phyloP scores from a whole-genome alignment of 2,113 vertebrate species.

The Donacobius atricapilla region DNA sequence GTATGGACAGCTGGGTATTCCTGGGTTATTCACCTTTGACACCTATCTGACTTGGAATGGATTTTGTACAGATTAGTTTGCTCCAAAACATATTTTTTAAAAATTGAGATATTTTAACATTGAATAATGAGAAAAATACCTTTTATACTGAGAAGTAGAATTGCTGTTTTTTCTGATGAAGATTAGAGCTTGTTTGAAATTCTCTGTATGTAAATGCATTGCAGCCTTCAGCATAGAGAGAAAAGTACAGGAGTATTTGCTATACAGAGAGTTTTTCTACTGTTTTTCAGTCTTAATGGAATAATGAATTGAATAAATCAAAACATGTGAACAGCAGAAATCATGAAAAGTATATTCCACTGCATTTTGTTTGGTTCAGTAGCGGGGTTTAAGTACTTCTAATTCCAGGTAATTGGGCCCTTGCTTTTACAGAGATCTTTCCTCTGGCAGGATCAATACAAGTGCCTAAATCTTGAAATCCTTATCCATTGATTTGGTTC shows the following conservation, averaged over 20 bases:
- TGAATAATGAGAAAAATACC: not conserved
- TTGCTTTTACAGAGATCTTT: not conserved
- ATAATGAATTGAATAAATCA: not conserved
- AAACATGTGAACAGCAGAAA: not conserved
- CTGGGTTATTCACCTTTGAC: not conserved
- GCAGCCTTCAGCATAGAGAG: not conserved
- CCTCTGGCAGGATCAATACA: not conserved
- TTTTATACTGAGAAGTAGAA: not conserved
- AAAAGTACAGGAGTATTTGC: not conserved
- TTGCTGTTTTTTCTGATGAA: not conserved
- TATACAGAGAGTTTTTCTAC: not conserved
- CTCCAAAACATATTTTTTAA: not conserved
- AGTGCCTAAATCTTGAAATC: not conserved
- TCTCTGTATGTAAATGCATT: not conserved
- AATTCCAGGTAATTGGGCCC: not conserved
- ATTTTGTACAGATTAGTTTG: not conserved
- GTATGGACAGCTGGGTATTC: not conserved
- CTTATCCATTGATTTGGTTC: not conserved
- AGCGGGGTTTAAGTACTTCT: not conserved
- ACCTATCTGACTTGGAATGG: not conserved
- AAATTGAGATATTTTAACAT: not conserved
- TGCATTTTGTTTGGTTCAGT: not conserved
- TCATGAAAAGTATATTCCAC: not conserved
- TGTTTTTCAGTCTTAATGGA: not conserved
- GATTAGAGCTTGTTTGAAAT: not conserved